Percentiles rank a stretch among this genome's conserved stretches.
These are phyloP conservation scores for Papilio glaucus DNA, from an alignment of 1,140 invertebrate species.

Conservation along the genomic window DNA sequence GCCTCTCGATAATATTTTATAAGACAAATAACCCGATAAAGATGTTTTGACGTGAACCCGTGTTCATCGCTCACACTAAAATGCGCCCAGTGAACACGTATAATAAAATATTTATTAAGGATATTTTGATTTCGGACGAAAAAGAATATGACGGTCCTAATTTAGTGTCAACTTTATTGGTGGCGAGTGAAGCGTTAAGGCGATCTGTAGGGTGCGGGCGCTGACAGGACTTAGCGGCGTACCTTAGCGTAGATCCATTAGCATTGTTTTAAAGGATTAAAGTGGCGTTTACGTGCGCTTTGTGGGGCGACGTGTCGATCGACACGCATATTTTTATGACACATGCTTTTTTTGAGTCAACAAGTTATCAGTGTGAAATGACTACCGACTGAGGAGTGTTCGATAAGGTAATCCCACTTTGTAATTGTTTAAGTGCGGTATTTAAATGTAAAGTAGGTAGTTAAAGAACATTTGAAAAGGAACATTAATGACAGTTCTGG, in stretches of 20 bases:
- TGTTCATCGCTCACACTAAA: slow-evolving; percentile 83
- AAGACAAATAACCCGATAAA: slow-evolving; percentile 84
- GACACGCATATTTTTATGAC: slow-evolving; percentile 80
- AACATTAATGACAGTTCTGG: background rate
- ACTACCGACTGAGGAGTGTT: slow-evolving; percentile 69
- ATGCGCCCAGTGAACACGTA: slow-evolving; percentile 79
- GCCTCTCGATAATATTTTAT: slow-evolving; percentile 83
- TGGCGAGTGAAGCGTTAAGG: slow-evolving; percentile 77
- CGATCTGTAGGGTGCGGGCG: slow-evolving; percentile 67
- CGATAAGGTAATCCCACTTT: slow-evolving; percentile 59
- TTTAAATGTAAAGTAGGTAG: slow-evolving; percentile 11
- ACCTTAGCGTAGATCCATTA: slow-evolving; percentile 78
- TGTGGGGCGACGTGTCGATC: slow-evolving; percentile 63
- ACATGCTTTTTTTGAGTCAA: slow-evolving; percentile 68
- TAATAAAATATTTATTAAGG: slow-evolving; percentile 82
- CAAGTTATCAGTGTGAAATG: slow-evolving; percentile 73
- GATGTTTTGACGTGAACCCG: slow-evolving; percentile 83
- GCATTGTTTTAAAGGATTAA: slow-evolving; percentile 83
- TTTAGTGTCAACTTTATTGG: slow-evolving; percentile 82
- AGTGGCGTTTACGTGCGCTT: slow-evolving; percentile 64
- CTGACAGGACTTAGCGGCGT: slow-evolving; percentile 78
- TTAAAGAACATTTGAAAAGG: background rate
- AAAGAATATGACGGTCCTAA: slow-evolving; percentile 74
- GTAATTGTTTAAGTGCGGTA: slow-evolving; percentile 45
- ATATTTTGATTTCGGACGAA: slow-evolving; percentile 71